Percentiles rank a stretch among this genome's conserved stretches.
Conservation (phyloP, 1,140 invertebrate genomes). For the Bombus pyrosoma region DNA sequence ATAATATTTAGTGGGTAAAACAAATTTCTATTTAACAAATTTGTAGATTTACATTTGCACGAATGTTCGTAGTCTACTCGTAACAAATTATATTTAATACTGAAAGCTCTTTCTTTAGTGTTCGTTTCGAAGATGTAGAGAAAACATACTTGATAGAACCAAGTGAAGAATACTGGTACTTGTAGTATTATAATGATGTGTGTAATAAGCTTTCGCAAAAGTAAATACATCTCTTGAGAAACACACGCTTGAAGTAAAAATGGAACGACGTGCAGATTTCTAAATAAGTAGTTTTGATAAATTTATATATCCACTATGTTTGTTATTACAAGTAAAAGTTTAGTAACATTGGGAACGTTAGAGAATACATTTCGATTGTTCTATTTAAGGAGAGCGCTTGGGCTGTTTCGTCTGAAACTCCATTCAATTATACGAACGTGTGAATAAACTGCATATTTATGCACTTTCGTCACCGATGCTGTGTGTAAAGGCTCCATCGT, state of each 20-base stretch:
- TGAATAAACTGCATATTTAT: conserved; percentile 42
- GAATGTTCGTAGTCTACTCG: no score
- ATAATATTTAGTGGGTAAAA: not conserved
- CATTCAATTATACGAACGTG: conserved; percentile 37
- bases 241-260: not conserved
- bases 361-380: conserved; percentile 1
- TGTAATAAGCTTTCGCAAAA: not conserved
- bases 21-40: not conserved
- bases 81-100: no score
- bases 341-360: not conserved
- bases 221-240: not conserved
- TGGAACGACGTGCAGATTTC: not conserved
- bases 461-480: conserved; percentile 29
- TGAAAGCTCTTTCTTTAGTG: no score
- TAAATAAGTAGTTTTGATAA: not conserved
- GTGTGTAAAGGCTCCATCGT: not conserved
- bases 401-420: not conserved
- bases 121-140: not conserved
- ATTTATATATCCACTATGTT: not conserved
- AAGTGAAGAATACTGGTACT: not conserved
- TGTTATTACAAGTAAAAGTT: not conserved
- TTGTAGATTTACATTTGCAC: no score
- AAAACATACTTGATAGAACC: not conserved
- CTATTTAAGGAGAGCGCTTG: conserved; percentile 13
- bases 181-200: not conserved